These are phyloP conservation scores for Pterostichus niger DNA, from an alignment of 2,888 invertebrate species.

Conservation along the genomic window DNA sequence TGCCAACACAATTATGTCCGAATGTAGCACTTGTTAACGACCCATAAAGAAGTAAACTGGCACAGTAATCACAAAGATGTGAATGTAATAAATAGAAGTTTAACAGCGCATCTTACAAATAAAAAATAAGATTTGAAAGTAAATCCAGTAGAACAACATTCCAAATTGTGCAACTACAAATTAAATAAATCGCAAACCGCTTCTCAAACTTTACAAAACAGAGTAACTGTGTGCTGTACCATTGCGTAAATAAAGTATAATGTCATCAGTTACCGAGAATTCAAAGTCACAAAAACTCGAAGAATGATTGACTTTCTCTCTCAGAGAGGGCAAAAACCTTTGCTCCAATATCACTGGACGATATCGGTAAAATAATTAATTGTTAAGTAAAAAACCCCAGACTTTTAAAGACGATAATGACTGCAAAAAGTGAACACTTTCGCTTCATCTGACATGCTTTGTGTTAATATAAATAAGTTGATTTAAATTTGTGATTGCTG, in stretches of 20 bases:
- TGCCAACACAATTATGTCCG: not conserved
- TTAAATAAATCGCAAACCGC: conserved; percentile 7
- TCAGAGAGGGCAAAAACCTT: conserved; percentile 36
- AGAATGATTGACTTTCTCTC: conserved; percentile 50
- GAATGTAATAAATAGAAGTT: conserved; percentile 37
- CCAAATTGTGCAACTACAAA: conserved; percentile 56
- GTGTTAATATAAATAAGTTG: conserved; percentile 30
- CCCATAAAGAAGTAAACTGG: conserved; percentile 8
- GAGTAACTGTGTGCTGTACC: not conserved
- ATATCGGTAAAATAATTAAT: conserved; percentile 56
- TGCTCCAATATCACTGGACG: conserved; percentile 49
- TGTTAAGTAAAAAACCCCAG: conserved; percentile 12
- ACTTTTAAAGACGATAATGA: conserved; percentile 44
- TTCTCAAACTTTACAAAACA: not conserved
- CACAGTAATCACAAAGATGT: conserved; percentile 47
- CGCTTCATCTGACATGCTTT: conserved; percentile 24
- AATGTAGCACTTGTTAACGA: not conserved
- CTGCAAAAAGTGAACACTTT: conserved; percentile 37
- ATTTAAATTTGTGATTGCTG: conserved; percentile 31
- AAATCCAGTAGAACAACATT: conserved; percentile 54
- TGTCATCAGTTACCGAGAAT: conserved; percentile 8
- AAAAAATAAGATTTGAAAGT: conserved; percentile 50
- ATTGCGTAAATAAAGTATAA: conserved; percentile 43
- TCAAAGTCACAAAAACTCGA: conserved; percentile 30
- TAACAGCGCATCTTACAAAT: conserved; percentile 30